Conservation (phyloP, 2,797 vertebrate species). For the Apodemus agrarius region DNA sequence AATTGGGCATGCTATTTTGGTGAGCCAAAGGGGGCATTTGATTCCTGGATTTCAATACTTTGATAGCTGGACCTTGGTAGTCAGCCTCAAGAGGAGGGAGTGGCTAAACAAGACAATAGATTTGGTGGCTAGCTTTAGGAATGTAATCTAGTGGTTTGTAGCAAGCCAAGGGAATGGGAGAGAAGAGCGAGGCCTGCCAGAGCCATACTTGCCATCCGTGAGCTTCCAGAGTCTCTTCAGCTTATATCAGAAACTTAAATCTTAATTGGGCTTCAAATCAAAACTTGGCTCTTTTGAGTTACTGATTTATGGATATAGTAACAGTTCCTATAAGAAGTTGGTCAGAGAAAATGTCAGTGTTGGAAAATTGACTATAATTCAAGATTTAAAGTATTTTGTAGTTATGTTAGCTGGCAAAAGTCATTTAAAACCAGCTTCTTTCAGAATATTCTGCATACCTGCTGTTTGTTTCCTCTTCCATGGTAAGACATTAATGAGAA, state of each 20-base stretch:
- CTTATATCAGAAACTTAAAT: background rate
- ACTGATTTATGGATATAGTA: background rate
- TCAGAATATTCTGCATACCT: background rate
- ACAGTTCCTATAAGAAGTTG: background rate
- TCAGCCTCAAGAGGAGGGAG: background rate
- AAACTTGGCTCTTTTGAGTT: conserved; percentile 26
- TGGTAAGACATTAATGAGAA: background rate
- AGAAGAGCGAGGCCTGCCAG: background rate
- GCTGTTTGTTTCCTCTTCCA: background rate
- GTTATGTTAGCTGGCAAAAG: background rate
- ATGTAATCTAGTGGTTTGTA: background rate
- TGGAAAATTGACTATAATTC: background rate
- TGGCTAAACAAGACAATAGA: background rate
- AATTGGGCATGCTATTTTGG: background rate
- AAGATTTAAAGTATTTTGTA: background rate
- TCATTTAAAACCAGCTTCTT: background rate
- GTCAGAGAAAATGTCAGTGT: background rate
- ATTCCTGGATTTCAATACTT: background rate
- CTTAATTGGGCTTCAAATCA: background rate
- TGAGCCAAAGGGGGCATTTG: background rate
- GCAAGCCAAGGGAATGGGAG: background rate
- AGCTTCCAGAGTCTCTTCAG: background rate
- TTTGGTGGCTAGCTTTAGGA: background rate
- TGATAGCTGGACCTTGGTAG: background rate
- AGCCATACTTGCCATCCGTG: background rate